Base-by-base conservation (phyloP, 2,797 vertebrate species). In the Etheostoma nigrum region DNA sequence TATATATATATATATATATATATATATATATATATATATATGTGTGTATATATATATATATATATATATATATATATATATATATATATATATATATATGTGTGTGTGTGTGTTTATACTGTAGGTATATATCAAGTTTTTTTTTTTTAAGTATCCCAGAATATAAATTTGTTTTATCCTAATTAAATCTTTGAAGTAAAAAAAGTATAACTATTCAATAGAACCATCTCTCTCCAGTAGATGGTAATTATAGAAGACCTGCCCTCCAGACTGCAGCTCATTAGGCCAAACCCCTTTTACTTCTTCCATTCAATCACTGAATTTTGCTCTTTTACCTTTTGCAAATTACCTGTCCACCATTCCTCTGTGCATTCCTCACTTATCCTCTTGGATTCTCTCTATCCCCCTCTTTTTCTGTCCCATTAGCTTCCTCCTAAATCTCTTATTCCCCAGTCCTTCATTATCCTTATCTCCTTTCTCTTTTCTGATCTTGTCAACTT, bases 341-440 rank as follows among this genome's bases (percentile, higher is more conserved):
- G 53, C 61, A 82, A 88, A 89, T 89, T 80, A 83, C 76, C 84
- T 89, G 85, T 83, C 86, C 74, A 74, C 76, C 76, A 79, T 81
- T 68, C 48, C 53, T 73, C 42, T 23, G 6, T 27, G 67, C 2
- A 30, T 30, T 53, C 58, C 30, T 52, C 55, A 67, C 40, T 63
- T 72, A 72, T 68, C 54, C 60, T 40, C 62, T 40, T 40, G 65
- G 51, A 64, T 65, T 51, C 44, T 47, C 49, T 23, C 54, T 42
- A 12, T 61, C 64, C 53, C 40, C 13, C 23, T 11, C 48, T 62
- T 45, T 7, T 18, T 42, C 23, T 5, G 0, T 70, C 21, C 3
- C 44, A 59, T 47, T 54, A 16, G 57, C 58, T 19, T 74, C 42
- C 62, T 45, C 36, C 53, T 59, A 44, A 82, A 79, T 76, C 54